Conservation (phyloP, 2,113 vertebrate genomes). For the Mastomys natalensis region DNA sequence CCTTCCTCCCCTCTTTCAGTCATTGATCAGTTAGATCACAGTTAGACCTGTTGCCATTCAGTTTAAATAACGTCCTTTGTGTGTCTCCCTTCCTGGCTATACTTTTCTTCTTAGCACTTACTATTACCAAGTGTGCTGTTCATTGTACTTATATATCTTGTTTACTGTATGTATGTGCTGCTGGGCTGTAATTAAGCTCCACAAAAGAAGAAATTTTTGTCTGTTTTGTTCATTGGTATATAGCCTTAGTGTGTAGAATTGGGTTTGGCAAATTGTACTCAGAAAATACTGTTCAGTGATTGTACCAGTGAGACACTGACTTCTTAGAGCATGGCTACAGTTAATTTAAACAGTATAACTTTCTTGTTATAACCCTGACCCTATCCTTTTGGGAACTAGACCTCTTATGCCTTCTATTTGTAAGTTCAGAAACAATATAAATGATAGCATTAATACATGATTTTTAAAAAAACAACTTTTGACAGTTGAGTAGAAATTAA, state of each 20-base stretch:
- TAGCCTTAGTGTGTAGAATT: neutral
- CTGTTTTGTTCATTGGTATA: neutral
- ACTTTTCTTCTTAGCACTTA: neutral
- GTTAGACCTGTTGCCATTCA: neutral
- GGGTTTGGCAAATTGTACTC: neutral
- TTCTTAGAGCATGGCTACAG: neutral
- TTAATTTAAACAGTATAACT: slow-evolving; percentile 47
- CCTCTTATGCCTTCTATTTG: neutral
- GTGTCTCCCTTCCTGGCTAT: neutral
- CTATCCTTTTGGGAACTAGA: neutral
- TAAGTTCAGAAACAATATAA: slow-evolving; percentile 57
- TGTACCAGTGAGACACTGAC: neutral
- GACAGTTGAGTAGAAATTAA: neutral
- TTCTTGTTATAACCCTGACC: slow-evolving; percentile 34
- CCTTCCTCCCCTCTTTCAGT: neutral
- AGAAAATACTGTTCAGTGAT: slow-evolving; percentile 34
- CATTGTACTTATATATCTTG: slow-evolving; percentile 18
- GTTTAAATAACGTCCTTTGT: neutral
- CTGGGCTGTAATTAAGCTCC: neutral
- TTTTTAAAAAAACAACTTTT: slow-evolving; percentile 19
- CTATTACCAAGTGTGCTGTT: neutral
- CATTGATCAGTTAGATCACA: neutral
- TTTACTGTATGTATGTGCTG: neutral
- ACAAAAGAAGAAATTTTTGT: neutral
- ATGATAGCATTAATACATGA: neutral